Evolutionary conservation across 2,888 invertebrate genomes (phyloP).

Genomic region (Platycnemis pennipes): DNA sequence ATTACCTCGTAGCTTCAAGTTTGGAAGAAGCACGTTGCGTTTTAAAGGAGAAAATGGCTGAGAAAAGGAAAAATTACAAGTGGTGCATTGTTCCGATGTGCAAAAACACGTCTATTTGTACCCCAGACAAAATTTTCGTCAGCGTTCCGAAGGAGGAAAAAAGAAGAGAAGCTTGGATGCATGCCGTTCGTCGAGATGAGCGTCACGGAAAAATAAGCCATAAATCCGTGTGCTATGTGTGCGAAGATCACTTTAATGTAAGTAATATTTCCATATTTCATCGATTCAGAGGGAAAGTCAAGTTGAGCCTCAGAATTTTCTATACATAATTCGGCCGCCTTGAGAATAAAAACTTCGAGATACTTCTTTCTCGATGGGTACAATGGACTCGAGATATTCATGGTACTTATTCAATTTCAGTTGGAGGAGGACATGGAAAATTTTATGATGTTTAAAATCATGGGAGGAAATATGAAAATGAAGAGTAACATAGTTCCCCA

Average conservation of each 20-base stretch:
- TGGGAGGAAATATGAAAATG: not conserved
- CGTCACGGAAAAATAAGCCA: not conserved
- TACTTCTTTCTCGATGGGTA: not conserved
- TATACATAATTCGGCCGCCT: not conserved
- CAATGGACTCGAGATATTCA: not conserved
- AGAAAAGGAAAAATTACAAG: not conserved
- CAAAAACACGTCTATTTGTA: slow-evolving; percentile 1
- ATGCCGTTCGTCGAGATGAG: too few species aligned
- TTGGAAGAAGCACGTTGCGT: not conserved
- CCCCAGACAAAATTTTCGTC: not conserved
- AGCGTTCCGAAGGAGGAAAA: not conserved
- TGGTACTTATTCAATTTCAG: not conserved
- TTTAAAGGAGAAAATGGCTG: not conserved
- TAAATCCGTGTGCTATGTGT: not conserved
- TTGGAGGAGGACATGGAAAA: not conserved
- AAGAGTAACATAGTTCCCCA: not conserved
- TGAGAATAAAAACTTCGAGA: not conserved
- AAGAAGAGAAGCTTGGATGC: too few species aligned
- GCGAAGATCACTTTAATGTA: not conserved
- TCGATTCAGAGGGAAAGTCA: not conserved
- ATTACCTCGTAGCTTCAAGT: not conserved
- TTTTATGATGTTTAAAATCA: not conserved
- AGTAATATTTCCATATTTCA: not conserved
- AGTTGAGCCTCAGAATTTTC: not conserved
- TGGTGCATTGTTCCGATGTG: not conserved